Evolutionary conservation across 2,888 invertebrate species (phyloP).

Genomic region (Drosophila peninsularis): DNA sequence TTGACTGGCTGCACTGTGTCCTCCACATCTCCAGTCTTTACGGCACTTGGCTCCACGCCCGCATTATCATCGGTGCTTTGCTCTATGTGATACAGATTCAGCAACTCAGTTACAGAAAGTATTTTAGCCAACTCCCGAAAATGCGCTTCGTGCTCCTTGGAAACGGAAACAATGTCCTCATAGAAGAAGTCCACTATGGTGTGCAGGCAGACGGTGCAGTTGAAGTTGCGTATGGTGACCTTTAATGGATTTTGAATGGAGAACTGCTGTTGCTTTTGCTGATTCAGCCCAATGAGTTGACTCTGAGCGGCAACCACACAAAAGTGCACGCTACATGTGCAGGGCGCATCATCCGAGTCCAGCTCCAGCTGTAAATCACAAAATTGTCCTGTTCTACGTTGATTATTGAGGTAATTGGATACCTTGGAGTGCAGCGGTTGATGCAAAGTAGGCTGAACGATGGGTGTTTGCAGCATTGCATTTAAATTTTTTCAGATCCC

Average conservation of each 20-base stretch:
- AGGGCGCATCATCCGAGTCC: slow-evolving; percentile 63
- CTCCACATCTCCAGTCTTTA: slow-evolving; percentile 34
- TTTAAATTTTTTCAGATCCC: neutral
- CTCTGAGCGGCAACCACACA: slow-evolving; percentile 84
- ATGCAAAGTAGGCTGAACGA: slow-evolving; percentile 71
- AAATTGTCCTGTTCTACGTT: slow-evolving; percentile 80
- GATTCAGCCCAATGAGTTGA: slow-evolving; percentile 75
- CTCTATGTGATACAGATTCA: slow-evolving; percentile 78
- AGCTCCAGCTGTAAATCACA: slow-evolving; percentile 79
- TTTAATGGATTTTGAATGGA: slow-evolving; percentile 84
- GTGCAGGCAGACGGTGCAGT: slow-evolving; percentile 79
- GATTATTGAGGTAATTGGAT: slow-evolving; percentile 82
- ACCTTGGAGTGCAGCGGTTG: slow-evolving; percentile 83
- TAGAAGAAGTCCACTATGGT: slow-evolving; percentile 83
- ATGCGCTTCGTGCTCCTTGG: slow-evolving; percentile 81
- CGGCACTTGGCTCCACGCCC: slow-evolving; percentile 11
- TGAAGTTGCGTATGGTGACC: slow-evolving; percentile 81
- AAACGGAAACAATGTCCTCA: slow-evolving; percentile 81
- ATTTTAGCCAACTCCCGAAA: slow-evolving; percentile 82
- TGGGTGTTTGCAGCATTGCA: slow-evolving; percentile 41
- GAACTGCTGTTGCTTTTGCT: slow-evolving; percentile 81
- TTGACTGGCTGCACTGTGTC: slow-evolving; percentile 43
- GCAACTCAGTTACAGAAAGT: slow-evolving; percentile 77
- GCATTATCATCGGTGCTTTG: slow-evolving; percentile 27
- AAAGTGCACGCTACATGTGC: slow-evolving; percentile 76